Conservation (phyloP, 2,113 vertebrate genomes). For the Phalacrocorax carbo region DNA sequence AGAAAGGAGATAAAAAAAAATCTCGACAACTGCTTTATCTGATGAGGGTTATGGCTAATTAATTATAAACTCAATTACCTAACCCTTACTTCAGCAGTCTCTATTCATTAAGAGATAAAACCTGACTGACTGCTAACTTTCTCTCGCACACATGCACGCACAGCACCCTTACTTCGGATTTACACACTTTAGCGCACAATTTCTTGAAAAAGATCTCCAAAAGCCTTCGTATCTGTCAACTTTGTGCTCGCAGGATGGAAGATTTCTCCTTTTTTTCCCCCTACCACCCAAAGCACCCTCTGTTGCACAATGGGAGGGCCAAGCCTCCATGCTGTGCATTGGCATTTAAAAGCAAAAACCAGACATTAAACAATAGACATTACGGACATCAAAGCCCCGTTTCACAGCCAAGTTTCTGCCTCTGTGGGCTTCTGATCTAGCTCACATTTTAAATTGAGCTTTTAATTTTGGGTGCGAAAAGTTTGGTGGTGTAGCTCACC, state of each 20-base stretch:
- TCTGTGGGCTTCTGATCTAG: not conserved
- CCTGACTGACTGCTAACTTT: slow-evolving; percentile 80
- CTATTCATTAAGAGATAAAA: slow-evolving; percentile 92
- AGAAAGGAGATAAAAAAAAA: slow-evolving; percentile 79
- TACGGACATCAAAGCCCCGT: not conserved
- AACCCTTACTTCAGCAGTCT: slow-evolving; percentile 95
- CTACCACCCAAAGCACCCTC: slow-evolving; percentile 29
- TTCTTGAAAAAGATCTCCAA: slow-evolving; percentile 40
- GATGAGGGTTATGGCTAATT: slow-evolving; percentile 96
- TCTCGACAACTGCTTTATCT: slow-evolving; percentile 87
- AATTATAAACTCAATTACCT: slow-evolving; percentile 99
- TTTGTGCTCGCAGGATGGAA: not conserved
- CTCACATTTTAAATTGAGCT: not conserved
- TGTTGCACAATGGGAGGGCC: slow-evolving; percentile 33
- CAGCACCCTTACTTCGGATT: not conserved
- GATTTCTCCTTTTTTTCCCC: not conserved
- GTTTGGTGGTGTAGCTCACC: not conserved
- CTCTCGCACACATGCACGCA: not conserved
- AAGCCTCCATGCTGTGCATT: slow-evolving; percentile 49
- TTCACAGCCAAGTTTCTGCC: not conserved
- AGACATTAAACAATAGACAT: slow-evolving; percentile 50
- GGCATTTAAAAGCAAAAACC: slow-evolving; percentile 40
- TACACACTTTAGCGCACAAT: not conserved
- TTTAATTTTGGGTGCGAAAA: slow-evolving; percentile 46
- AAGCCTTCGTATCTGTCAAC: slow-evolving; percentile 8